Conservation (phyloP, 2,888 invertebrate genomes). For the Thera britannica region DNA sequence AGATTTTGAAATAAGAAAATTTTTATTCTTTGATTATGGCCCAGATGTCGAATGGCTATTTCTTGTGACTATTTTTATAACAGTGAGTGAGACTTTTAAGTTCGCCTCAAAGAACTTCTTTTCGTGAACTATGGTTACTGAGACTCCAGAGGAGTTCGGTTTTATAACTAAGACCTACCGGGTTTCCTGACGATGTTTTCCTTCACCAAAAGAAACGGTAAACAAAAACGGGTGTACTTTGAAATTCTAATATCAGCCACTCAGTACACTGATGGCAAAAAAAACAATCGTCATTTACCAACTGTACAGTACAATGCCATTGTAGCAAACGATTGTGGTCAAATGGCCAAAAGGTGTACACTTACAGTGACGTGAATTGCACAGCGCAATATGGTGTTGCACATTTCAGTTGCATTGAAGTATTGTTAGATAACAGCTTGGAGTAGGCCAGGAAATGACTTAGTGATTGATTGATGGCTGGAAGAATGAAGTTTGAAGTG, state of each 20-base stretch:
- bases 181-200: too few species aligned
- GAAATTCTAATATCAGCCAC: too few species aligned
- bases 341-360: conserved; percentile 23
- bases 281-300: conserved; percentile 6
- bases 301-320: conserved; percentile 14
- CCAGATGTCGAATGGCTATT: too few species aligned
- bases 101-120: too few species aligned
- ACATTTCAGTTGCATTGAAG: conserved; percentile 37
- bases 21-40: background rate
- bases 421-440: conserved; percentile 17
- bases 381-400: conserved; percentile 40
- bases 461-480: conserved; percentile 27
- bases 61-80: too few species aligned
- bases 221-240: too few species aligned
- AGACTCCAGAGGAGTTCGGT: too few species aligned
- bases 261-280: background rate
- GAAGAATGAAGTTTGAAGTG: background rate
- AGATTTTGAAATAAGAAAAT: conserved; percentile 1
- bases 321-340: conserved; percentile 22
- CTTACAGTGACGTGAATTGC: conserved; percentile 22
- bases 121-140: too few species aligned
- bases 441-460: conserved; percentile 24
- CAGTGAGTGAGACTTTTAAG: too few species aligned
- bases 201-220: too few species aligned
- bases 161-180: too few species aligned